These are phyloP conservation scores for Clupea harengus DNA, from an alignment of 2,113 vertebrate genomes.

Conservation along the genomic window DNA sequence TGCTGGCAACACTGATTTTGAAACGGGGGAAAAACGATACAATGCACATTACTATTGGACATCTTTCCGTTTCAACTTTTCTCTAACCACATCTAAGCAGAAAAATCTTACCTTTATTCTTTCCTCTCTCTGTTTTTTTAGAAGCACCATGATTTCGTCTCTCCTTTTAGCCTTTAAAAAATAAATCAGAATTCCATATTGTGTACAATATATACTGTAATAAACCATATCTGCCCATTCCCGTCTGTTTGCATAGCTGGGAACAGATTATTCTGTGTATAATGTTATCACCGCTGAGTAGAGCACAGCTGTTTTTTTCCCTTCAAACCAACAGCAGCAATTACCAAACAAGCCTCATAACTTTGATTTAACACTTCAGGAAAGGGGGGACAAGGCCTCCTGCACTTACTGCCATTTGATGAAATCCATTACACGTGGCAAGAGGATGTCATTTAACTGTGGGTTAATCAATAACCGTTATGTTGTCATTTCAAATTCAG, in stretches of 20 bases:
- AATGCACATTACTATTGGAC: background rate
- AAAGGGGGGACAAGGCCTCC: constrained; percentile 27
- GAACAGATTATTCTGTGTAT: background rate
- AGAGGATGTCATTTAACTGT: constrained; percentile 36
- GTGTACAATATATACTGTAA: background rate
- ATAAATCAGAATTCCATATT: constrained; percentile 12
- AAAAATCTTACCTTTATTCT: constrained; percentile 63
- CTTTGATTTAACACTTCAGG: constrained; percentile 43
- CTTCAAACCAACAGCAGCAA: constrained; percentile 1
- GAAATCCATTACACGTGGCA: constrained; percentile 44
- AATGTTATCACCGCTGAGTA: background rate
- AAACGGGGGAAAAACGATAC: background rate
- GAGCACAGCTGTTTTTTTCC: background rate
- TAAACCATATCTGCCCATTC: background rate
- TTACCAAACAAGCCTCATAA: constrained; percentile 49
- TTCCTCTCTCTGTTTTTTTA: constrained; percentile 73
- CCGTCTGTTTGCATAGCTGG: background rate
- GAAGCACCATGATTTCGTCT: constrained; percentile 69
- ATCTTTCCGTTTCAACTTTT: background rate
- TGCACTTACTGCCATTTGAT: constrained; percentile 44
- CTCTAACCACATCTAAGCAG: background rate
- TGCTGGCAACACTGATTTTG: background rate
- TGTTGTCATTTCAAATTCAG: constrained; percentile 29
- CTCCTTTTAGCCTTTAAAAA: constrained; percentile 67
- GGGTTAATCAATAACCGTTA: constrained; percentile 38